phyloP scores from a whole-genome alignment of 1,140 invertebrate species.

The Stegodyphus dumicola region DNA sequence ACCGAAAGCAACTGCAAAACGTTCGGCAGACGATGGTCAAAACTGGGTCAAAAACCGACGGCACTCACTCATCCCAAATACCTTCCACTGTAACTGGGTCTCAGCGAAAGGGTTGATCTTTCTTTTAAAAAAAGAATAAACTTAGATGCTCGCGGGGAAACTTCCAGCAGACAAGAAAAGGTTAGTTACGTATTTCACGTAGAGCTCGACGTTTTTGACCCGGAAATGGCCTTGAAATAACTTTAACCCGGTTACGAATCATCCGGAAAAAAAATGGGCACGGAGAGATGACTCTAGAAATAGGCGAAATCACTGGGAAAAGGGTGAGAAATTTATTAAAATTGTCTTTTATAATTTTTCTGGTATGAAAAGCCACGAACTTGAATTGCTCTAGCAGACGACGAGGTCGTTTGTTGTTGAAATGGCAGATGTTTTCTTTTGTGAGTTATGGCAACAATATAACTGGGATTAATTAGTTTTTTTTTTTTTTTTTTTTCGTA shows the following conservation, averaged over 20 bases:
- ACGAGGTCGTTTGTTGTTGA: not conserved
- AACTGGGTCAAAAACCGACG: too few species aligned
- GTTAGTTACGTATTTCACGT: not conserved
- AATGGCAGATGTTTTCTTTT: not conserved
- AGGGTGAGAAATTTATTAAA: not conserved
- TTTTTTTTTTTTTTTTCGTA: too few species aligned
- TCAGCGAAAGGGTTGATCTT: not conserved
- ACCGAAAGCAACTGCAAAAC: too few species aligned
- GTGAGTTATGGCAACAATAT: not conserved
- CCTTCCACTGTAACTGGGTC: not conserved
- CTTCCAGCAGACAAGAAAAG: not conserved
- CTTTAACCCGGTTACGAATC: not conserved
- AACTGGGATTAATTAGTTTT: too few species aligned
- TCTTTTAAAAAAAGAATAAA: not conserved
- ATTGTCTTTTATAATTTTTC: not conserved
- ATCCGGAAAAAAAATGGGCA: not conserved
- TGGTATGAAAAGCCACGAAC: too few species aligned
- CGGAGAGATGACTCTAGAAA: not conserved
- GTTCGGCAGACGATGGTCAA: too few species aligned
- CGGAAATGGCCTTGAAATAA: not conserved
- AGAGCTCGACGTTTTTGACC: not conserved
- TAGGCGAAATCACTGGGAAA: not conserved
- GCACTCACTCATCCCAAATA: not conserved
- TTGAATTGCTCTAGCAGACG: not conserved
- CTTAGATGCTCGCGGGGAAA: not conserved